Evolutionary conservation across 2,113 vertebrate genomes (phyloP).

Genomic region (Chaetorhynchus papuensis): DNA sequence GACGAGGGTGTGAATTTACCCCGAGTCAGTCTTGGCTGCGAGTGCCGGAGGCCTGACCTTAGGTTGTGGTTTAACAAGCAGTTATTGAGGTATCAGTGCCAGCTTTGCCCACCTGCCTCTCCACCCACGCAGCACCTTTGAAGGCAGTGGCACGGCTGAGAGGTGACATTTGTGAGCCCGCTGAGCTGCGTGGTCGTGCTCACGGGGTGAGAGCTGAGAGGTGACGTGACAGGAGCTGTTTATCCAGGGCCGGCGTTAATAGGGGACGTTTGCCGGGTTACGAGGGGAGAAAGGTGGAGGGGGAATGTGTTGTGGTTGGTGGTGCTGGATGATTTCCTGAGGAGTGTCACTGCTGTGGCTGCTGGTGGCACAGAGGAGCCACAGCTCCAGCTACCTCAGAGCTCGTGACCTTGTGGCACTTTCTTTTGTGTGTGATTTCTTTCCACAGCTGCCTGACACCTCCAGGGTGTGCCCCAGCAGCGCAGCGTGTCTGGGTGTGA

Average conservation of each 20-base stretch:
- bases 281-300: background rate
- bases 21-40: background rate
- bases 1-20: accelerated
- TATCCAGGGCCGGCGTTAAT: background rate
- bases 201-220: background rate
- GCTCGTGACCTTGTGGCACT: background rate
- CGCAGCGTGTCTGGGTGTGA: accelerated
- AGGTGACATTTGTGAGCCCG: background rate
- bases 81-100: background rate
- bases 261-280: background rate
- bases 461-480: background rate
- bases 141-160: background rate
- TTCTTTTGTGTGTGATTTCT: background rate
- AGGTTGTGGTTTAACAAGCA: background rate
- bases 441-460: background rate
- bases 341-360: background rate
- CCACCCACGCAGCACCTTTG: background rate
- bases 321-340: background rate
- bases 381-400: background rate
- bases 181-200: background rate
- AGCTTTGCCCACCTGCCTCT: background rate
- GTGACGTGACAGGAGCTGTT: constrained; percentile 8
- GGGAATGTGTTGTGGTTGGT: background rate
- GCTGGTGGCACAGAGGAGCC: background rate
- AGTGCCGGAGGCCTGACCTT: background rate